These are phyloP conservation scores for Synaphobranchus kaupii DNA, from an alignment of 2,797 vertebrate genomes.

Conservation along the genomic window DNA sequence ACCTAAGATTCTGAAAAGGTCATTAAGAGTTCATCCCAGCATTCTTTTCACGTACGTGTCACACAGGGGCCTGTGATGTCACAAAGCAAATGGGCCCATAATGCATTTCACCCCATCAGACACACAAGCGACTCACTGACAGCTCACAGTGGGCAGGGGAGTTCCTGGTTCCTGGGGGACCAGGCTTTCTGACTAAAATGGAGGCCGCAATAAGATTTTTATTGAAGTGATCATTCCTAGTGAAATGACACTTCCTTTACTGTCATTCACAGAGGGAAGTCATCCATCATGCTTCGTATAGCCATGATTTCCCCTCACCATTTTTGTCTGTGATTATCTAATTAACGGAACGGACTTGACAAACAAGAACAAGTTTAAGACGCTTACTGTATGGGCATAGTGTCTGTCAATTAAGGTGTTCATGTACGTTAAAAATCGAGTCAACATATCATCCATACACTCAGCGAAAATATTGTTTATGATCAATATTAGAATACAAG, in stretches of 20 bases:
- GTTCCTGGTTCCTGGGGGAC: neutral
- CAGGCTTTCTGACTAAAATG: neutral
- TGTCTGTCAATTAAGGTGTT: neutral
- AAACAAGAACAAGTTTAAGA: neutral
- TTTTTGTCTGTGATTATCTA: neutral
- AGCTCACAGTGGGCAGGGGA: neutral
- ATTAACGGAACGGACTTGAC: neutral
- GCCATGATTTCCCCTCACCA: neutral
- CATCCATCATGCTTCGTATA: neutral
- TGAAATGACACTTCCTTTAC: neutral
- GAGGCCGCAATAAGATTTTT: neutral
- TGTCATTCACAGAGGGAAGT: neutral
- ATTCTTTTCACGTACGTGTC: neutral
- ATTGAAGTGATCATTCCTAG: neutral
- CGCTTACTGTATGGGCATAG: neutral
- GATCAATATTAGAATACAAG: neutral
- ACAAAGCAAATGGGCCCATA: conserved; percentile 18
- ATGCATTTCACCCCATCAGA: conserved; percentile 26
- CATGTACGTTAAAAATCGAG: neutral
- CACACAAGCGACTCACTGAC: neutral
- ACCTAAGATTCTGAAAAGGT: neutral
- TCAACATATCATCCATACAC: neutral
- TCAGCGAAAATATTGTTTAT: neutral
- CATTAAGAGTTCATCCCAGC: neutral
- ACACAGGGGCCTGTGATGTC: conserved; percentile 33